Base-by-base conservation (phyloP, 2,797 vertebrate species). In the Argyrosomus regius region DNA sequence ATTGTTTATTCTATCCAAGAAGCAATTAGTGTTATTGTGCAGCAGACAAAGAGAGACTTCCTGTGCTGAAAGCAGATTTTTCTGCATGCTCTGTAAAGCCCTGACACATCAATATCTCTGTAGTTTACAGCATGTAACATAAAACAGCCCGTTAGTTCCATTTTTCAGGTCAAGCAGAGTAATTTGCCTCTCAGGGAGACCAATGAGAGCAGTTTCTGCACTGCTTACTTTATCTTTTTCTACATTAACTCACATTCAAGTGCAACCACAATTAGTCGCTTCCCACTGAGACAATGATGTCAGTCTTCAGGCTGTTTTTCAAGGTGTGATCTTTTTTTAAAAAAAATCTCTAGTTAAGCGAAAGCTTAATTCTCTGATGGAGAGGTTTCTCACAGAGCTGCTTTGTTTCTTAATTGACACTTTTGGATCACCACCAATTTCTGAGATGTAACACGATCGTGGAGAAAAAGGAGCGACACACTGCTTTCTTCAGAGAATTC, bases 141-240 rank as follows among this genome's bases (percentile, higher is more conserved):
- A 60, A 45, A 63, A 57, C 14, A 62, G 60, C 31, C 31, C 24
- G 49, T 72, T 63, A 45, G 20, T 54, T 68, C 17, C 1, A 35
- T 75, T 60, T 75, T 60, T 41, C 45, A 68, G 75, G 60, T 77
- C 72, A 81, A 76, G 24, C 46, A 45, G 59, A 66, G 16, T 59
- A 53, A 75, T 59, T 75, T 80, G 12, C 48, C 70, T 80, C 74
- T 78, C 45, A 28, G 56, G 53, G 46, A 68, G 14, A 86, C 39
- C 52, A 75, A 28, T 52, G 39, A 24, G 31, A 59, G 39, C 57
- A 49, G 22, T 58, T 66, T 35, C 5, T 39, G 45, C 58, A 41
- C 22, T 22, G 58, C 39, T 64, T 58, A 43, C 58, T 65, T 31
- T 35, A 14, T 68, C 50, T 46, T 58, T 46, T 46, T 45, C 20